Evolutionary conservation across 2,113 vertebrate genomes (phyloP).

Genomic region (Lates calcarifer): DNA sequence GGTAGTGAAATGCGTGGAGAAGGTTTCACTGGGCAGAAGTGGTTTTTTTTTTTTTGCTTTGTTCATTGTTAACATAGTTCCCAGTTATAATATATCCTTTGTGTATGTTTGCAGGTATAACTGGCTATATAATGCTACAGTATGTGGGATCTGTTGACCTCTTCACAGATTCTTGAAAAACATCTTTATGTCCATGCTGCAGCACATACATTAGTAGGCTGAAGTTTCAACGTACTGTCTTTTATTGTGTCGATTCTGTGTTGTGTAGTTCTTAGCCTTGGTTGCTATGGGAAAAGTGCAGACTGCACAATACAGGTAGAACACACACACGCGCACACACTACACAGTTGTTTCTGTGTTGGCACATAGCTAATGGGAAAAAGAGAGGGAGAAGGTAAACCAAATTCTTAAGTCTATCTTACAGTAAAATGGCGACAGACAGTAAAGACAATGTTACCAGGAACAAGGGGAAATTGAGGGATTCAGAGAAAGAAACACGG

Average conservation of each 20-base stretch:
- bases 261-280: neutral
- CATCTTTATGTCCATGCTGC: neutral
- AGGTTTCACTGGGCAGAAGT: neutral
- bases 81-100: neutral
- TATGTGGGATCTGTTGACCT: neutral
- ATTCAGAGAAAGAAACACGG: too few relatives aligned
- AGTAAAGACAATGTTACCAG: neutral
- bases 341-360: conserved; percentile 13
- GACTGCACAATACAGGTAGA: neutral
- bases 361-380: conserved; percentile 5
- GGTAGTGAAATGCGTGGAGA: conserved; percentile 9
- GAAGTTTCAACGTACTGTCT: neutral
- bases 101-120: neutral
- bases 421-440: neutral
- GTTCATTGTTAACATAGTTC: neutral
- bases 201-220: neutral
- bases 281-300: conserved; percentile 1
- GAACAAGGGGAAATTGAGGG: neutral
- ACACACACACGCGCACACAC: neutral
- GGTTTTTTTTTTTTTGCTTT: neutral
- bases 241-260: neutral
- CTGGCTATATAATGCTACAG: too few relatives aligned
- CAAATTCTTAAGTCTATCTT: neutral
- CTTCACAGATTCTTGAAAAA: neutral
- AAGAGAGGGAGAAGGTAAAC: neutral